A percentile compares a stretch with the other conserved stretches of the same genome.
These are phyloP conservation scores for Nasonovia ribisnigri DNA, from an alignment of 2,888 invertebrate species.

Conservation along the genomic window DNA sequence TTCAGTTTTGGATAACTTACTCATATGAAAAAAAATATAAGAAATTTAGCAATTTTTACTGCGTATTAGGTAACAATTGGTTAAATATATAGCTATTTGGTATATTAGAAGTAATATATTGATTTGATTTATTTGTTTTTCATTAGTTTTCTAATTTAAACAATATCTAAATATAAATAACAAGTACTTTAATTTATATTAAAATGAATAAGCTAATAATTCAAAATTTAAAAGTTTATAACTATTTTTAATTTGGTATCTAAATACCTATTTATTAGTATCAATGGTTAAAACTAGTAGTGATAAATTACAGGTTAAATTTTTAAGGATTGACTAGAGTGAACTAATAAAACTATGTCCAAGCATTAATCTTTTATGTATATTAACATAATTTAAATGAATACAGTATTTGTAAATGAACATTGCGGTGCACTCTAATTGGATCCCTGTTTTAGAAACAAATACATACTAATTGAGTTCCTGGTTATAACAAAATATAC, in stretches of 20 bases:
- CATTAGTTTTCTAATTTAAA: not conserved
- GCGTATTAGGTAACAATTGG: not conserved
- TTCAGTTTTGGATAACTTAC: too few species aligned
- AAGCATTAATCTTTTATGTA: not conserved
- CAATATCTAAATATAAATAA: not conserved
- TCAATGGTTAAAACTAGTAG: not conserved
- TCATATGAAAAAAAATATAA: too few species aligned
- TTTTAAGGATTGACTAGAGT: not conserved
- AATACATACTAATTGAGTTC: too few species aligned
- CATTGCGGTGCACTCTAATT: too few species aligned
- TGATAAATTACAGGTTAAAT: not conserved
- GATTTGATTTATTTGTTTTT: not conserved
- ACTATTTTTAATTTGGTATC: not conserved
- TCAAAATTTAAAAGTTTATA: not conserved
- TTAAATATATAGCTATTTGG: not conserved
- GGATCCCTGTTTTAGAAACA: too few species aligned
- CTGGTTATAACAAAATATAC: too few species aligned
- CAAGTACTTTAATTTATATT: not conserved
- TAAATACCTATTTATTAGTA: not conserved
- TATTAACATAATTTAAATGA: not conserved
- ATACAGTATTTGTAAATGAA: not conserved
- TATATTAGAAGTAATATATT: not conserved
- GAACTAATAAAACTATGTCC: not conserved
- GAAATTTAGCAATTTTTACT: too few species aligned
- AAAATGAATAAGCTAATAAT: not conserved